phyloP scores from a whole-genome alignment of 2,113 vertebrate species.

The Callocephalon fimbriatum region DNA sequence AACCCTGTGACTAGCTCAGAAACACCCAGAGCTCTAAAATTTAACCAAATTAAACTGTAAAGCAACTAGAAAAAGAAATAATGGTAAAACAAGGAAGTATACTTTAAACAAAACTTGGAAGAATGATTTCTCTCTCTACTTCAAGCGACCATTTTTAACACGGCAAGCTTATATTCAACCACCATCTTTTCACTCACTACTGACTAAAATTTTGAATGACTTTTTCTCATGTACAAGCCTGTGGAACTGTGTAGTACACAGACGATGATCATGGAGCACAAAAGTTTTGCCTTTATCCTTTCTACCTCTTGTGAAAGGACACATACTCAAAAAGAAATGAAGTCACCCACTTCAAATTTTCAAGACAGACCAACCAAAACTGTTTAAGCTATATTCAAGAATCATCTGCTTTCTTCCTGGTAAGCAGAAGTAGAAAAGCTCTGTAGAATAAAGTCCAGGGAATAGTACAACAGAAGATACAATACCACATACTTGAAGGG shows the following conservation, averaged over 20 bases:
- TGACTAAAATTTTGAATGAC: not conserved
- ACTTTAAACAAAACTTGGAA: not conserved
- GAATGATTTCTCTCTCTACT: not conserved
- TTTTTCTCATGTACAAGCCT: not conserved
- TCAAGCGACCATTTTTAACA: not conserved
- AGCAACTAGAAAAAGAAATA: not conserved
- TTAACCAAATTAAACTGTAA: not conserved
- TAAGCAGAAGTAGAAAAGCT: not conserved
- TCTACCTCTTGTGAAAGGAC: not conserved
- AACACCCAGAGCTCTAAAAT: not conserved
- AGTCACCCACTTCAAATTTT: not conserved
- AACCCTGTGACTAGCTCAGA: not conserved
- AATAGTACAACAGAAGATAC: not conserved
- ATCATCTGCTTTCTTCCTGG: not conserved
- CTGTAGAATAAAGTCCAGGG: not conserved
- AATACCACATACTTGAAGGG: not conserved
- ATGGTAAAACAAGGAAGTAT: not conserved
- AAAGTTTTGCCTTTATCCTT: not conserved
- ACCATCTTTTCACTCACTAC: not conserved
- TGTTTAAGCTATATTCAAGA: not conserved
- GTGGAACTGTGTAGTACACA: not conserved
- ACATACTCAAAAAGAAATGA: not conserved
- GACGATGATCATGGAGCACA: accelerated
- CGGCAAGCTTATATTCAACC: not conserved
- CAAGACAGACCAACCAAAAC: not conserved